A percentile compares a stretch with the other conserved stretches of the same genome.
Evolutionary conservation across 2,797 vertebrate species (phyloP).

Genomic region (Anolis apletophallus): DNA sequence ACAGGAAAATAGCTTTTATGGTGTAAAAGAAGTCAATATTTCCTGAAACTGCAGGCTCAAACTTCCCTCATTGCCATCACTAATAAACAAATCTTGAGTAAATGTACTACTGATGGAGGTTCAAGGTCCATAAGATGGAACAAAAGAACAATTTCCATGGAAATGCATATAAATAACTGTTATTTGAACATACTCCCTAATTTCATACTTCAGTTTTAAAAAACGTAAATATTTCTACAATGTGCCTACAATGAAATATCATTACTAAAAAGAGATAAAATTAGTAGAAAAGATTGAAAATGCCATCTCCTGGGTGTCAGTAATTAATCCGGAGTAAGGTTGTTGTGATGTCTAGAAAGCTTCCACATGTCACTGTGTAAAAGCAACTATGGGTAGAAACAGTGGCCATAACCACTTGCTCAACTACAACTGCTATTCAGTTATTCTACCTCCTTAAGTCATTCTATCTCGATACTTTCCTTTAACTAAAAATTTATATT

Average conservation of each 20-base stretch:
- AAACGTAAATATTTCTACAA: neutral
- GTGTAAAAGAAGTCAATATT: neutral
- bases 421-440: slow-evolving; percentile 43
- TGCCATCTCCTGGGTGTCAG: slow-evolving; percentile 1
- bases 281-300: slow-evolving; percentile 23
- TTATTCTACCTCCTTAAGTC: slow-evolving; percentile 20
- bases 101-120: slow-evolving; percentile 37
- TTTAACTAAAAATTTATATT: slow-evolving; percentile 27
- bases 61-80: slow-evolving; percentile 35
- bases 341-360: slow-evolving; percentile 31
- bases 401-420: neutral
- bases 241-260: slow-evolving; percentile 23
- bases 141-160: neutral
- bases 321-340: slow-evolving; percentile 11
- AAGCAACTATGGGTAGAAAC: slow-evolving; percentile 7
- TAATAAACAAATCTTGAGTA: slow-evolving; percentile 50
- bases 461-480: slow-evolving; percentile 19
- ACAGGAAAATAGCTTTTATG: neutral
- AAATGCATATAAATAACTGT: neutral
- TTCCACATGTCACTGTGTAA: slow-evolving; percentile 38
- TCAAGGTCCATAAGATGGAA: slow-evolving; percentile 33
- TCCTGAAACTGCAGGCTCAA: slow-evolving; percentile 34
- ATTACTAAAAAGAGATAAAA: neutral
- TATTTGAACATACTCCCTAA: slow-evolving; percentile 28
- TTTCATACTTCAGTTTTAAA: neutral